These are phyloP conservation scores for Cyanoderma ruficeps DNA, from an alignment of 2,113 vertebrate species.

Conservation along the genomic window DNA sequence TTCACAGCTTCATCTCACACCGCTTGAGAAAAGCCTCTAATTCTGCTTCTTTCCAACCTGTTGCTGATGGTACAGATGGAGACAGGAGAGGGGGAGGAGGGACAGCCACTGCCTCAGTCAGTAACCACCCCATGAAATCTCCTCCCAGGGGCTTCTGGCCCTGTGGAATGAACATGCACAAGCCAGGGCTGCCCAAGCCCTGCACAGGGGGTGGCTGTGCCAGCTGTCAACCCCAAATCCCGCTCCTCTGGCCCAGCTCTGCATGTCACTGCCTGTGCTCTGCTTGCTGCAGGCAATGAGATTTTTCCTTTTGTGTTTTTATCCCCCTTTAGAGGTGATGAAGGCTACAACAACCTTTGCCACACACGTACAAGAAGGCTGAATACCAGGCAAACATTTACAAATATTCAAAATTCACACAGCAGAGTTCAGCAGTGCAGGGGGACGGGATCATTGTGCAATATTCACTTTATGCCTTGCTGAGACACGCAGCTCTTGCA, in stretches of 20 bases:
- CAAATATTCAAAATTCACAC: not conserved
- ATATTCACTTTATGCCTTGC: not conserved
- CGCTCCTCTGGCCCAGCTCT: not conserved
- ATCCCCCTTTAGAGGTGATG: not conserved
- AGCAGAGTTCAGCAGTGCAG: not conserved
- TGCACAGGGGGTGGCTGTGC: not conserved
- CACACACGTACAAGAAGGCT: not conserved
- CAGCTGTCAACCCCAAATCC: not conserved
- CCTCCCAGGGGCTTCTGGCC: not conserved
- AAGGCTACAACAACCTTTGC: not conserved
- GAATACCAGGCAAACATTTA: not conserved
- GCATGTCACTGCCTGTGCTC: not conserved
- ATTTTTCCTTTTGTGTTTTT: not conserved
- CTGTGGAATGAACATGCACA: accelerated
- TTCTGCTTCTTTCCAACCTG: not conserved
- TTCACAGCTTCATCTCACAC: not conserved
- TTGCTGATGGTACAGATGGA: not conserved
- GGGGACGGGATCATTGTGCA: not conserved
- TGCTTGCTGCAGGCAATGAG: not conserved
- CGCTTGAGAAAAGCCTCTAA: not conserved
- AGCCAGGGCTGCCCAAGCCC: not conserved
- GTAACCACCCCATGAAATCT: not conserved
- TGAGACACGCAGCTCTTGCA: not conserved
- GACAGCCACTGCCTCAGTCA: not conserved
- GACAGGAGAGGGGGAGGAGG: not conserved